phyloP scores from a whole-genome alignment of 1,140 invertebrate genomes.

The Trypoxylus dichotomus region DNA sequence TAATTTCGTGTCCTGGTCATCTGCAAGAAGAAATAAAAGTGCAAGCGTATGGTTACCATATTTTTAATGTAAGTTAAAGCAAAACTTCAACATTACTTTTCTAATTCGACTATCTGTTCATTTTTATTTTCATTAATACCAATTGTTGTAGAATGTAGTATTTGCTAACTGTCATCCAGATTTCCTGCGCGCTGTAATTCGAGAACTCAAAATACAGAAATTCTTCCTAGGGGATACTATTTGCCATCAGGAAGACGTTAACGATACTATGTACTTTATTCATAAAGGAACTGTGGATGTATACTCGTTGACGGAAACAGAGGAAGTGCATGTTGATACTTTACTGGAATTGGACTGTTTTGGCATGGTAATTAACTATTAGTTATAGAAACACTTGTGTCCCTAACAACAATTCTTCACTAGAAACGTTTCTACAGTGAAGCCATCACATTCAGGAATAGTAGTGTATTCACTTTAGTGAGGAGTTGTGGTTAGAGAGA shows the following conservation, averaged over 20 bases:
- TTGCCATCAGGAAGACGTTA: slow-evolving; percentile 54
- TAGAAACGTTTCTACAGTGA: too few species aligned
- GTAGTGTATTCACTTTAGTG: too few species aligned
- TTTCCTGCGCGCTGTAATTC: slow-evolving; percentile 53
- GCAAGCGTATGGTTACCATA: slow-evolving; percentile 35
- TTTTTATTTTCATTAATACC: too few species aligned
- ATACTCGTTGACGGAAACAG: slow-evolving; percentile 8
- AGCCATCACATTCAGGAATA: too few species aligned
- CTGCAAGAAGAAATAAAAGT: slow-evolving; percentile 49
- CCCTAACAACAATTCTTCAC: too few species aligned
- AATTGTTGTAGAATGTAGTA: slow-evolving; percentile 46
- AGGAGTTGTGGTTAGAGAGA: too few species aligned
- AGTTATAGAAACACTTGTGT: too few species aligned
- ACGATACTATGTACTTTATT: slow-evolving; percentile 55
- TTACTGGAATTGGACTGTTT: slow-evolving; percentile 34
- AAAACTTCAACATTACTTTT: too few species aligned
- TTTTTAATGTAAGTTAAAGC: slow-evolving; percentile 32
- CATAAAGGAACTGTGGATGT: slow-evolving; percentile 50
- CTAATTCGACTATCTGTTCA: too few species aligned
- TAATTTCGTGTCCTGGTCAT: slow-evolving; percentile 48
- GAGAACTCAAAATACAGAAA: slow-evolving; percentile 47
- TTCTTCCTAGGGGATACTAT: slow-evolving; percentile 54
- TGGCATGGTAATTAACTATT: slow-evolving; percentile 30
- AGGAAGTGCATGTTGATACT: slow-evolving; percentile 35
- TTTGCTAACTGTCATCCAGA: slow-evolving; percentile 52